Conservation (phyloP, 23 tunicate species). For the Phallusia fumigata region DNA sequence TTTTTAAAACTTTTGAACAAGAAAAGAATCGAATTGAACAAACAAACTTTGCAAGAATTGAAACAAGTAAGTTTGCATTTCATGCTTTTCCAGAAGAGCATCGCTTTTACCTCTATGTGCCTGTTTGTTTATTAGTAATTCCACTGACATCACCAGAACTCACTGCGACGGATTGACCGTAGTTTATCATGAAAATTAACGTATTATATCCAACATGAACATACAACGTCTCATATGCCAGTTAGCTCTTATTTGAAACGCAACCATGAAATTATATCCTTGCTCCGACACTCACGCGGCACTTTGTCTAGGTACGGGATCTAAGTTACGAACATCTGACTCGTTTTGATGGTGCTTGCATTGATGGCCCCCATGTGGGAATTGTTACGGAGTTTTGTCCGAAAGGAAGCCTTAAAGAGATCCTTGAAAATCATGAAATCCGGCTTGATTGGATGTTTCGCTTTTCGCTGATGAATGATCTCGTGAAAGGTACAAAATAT, state of each 20-base stretch:
- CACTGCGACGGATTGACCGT: too few relatives aligned
- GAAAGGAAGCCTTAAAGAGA: conserved; percentile 60
- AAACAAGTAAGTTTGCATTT: conserved; percentile 32
- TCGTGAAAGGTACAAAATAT: conserved; percentile 47
- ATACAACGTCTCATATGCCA: too few relatives aligned
- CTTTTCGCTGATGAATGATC: conserved; percentile 63
- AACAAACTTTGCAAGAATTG: conserved; percentile 32
- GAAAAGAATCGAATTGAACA: conserved; percentile 37
- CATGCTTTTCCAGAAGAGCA: too few relatives aligned
- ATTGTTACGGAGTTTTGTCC: conserved; percentile 65
- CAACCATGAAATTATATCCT: too few relatives aligned
- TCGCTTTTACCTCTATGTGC: too few relatives aligned
- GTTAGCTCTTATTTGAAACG: too few relatives aligned
- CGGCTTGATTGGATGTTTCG: conserved; percentile 59
- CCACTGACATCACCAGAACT: too few relatives aligned
- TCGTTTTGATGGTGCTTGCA: conserved; percentile 71
- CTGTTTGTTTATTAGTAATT: too few relatives aligned
- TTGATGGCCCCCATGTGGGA: conserved; percentile 56
- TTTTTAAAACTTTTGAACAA: conserved; percentile 28
- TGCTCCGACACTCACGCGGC: not conserved
- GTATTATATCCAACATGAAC: too few relatives aligned
- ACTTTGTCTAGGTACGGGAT: conserved; percentile 41
- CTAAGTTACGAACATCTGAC: conserved; percentile 63
- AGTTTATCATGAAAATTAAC: too few relatives aligned
- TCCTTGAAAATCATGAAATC: conserved; percentile 52